Percentiles rank a stretch among this genome's conserved stretches.
These are phyloP conservation scores for Crypturellus undulatus DNA, from an alignment of 2,113 vertebrate genomes.

Conservation along the genomic window DNA sequence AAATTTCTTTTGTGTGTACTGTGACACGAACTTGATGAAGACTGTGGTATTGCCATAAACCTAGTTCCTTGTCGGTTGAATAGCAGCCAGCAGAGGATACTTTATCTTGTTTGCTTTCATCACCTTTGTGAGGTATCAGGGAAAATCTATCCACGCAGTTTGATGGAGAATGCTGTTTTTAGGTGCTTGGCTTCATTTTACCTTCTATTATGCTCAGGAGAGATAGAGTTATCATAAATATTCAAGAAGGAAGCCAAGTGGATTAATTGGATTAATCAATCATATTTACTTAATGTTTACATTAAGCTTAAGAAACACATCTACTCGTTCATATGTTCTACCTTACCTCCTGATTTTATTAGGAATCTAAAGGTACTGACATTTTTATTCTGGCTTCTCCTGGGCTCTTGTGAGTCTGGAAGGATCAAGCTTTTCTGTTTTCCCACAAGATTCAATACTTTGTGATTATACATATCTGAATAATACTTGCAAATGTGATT, in stretches of 20 bases:
- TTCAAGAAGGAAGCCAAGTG: constrained; percentile 1
- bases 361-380: background rate
- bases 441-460: background rate
- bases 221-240: constrained; percentile 34
- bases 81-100: background rate
- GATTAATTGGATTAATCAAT: constrained; percentile 2
- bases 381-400: background rate
- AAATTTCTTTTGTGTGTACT: background rate
- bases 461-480: background rate
- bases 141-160: background rate
- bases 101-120: constrained; percentile 11
- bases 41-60: background rate
- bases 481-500: background rate
- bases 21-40: background rate
- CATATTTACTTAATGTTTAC: constrained; percentile 25
- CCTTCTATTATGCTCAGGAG: background rate
- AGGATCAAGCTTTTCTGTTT: background rate
- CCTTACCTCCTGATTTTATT: background rate
- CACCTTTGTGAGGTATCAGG: background rate
- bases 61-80: background rate
- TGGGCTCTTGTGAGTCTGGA: background rate
- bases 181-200: constrained; percentile 9
- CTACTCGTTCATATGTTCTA: background rate
- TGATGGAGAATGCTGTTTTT: background rate
- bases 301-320: background rate